phyloP scores from a whole-genome alignment of 2,888 invertebrate species.

The Eucera pruinosa region DNA sequence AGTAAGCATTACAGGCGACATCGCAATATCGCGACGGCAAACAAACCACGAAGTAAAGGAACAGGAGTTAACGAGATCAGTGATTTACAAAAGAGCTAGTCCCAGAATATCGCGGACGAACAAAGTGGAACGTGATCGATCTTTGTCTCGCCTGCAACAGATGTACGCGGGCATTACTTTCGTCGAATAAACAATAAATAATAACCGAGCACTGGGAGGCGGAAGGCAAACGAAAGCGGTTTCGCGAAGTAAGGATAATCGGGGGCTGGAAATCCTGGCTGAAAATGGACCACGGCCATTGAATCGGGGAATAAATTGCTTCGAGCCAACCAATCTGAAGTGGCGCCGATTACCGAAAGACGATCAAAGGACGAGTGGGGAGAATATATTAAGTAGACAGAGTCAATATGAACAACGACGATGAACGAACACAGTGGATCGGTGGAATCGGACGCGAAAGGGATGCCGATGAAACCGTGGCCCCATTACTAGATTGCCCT shows the following conservation, averaged over 20 bases:
- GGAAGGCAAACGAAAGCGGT: neutral
- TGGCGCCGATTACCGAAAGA: conserved; percentile 19
- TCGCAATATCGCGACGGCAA: conserved; percentile 7
- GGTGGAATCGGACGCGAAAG: conserved; percentile 43
- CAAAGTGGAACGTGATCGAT: conserved; percentile 16
- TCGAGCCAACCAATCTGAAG: neutral
- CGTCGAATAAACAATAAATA: conserved; percentile 18
- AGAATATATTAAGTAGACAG: conserved; percentile 29
- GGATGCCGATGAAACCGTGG: conserved; percentile 29
- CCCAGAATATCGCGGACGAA: conserved; percentile 2
- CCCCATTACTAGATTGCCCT: conserved; percentile 38
- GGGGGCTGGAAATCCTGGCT: neutral
- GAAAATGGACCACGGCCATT: neutral
- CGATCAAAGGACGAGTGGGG: neutral
- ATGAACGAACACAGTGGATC: conserved; percentile 25
- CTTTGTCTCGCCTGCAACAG: neutral
- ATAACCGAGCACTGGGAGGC: neutral
- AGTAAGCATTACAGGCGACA: neutral
- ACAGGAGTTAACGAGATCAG: conserved; percentile 27
- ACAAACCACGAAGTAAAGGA: neutral
- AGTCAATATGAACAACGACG: conserved; percentile 2
- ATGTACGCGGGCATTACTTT: neutral
- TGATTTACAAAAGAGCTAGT: conserved; percentile 15
- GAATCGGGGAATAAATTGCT: conserved; percentile 4
- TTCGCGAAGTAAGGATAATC: neutral